A percentile compares a stretch with the other conserved stretches of the same genome.
These are phyloP conservation scores for Sardinella longiceps DNA, from an alignment of 2,797 vertebrate species.

Conservation along the genomic window DNA sequence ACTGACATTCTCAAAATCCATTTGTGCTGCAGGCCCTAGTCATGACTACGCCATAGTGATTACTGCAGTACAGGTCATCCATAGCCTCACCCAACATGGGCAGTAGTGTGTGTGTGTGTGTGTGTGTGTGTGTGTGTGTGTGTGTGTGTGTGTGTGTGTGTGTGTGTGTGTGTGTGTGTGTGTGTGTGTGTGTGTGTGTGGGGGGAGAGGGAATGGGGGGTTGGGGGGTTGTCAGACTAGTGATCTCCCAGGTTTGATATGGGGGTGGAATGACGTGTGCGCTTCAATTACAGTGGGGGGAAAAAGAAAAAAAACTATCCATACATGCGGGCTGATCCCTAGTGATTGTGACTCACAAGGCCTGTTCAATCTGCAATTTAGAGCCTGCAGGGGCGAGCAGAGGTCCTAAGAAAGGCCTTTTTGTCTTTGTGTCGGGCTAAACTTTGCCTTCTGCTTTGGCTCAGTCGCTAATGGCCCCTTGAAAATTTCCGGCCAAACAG, in stretches of 20 bases:
- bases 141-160: too few relatives aligned
- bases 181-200: too few relatives aligned
- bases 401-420: not conserved
- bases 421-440: not conserved
- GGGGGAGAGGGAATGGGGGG: not conserved
- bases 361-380: not conserved
- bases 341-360: not conserved
- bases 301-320: not conserved
- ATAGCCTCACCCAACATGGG: too few relatives aligned
- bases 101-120: too few relatives aligned
- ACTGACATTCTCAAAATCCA: not conserved
- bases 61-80: constrained; percentile 8
- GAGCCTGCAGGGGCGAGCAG: not conserved
- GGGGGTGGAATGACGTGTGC: not conserved
- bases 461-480: not conserved
- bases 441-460: not conserved
- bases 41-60: too few relatives aligned
- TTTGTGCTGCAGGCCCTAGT: too few relatives aligned
- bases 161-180: too few relatives aligned
- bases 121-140: too few relatives aligned
- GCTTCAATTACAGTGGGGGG: not conserved
- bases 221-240: not conserved
- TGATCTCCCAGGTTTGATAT: not conserved
- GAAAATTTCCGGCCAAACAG: constrained; percentile 9
- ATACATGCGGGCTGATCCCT: not conserved